Evolutionary conservation across 2,797 vertebrate genomes (phyloP).

Genomic region (Sebastes reedi): DNA sequence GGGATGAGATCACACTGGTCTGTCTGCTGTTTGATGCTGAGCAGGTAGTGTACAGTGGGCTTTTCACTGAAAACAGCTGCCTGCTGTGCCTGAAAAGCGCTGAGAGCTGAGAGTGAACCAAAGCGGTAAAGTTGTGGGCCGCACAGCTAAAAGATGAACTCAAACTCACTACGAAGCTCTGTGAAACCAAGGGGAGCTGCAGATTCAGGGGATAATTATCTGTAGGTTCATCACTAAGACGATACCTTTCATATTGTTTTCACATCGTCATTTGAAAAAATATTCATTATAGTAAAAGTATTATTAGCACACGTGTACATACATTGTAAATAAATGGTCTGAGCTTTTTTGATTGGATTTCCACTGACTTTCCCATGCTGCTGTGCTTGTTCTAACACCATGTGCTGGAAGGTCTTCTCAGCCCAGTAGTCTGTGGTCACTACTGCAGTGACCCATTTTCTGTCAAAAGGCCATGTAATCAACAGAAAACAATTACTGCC

Average conservation of each 20-base stretch:
- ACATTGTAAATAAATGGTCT: background rate
- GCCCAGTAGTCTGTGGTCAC: constrained; percentile 39
- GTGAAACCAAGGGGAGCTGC: background rate
- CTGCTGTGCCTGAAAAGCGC: background rate
- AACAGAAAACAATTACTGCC: constrained; percentile 73
- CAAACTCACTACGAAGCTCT: background rate
- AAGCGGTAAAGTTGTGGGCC: background rate
- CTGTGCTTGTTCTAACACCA: background rate
- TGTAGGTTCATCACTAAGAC: background rate
- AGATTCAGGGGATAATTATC: background rate
- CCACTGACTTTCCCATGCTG: background rate
- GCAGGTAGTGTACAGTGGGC: background rate
- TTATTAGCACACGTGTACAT: background rate
- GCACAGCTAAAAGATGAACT: background rate
- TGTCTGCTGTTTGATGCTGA: background rate
- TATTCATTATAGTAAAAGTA: background rate
- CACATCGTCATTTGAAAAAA: background rate
- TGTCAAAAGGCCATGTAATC: constrained; percentile 69
- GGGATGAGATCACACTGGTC: no score
- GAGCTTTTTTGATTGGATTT: background rate
- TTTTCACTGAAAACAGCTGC: background rate
- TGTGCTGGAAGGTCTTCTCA: constrained; percentile 10
- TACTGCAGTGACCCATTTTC: constrained; percentile 51
- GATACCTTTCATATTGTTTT: background rate
- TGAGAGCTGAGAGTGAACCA: background rate